Conservation (phyloP, 2,797 vertebrate genomes). For the Coendou prehensilis region DNA sequence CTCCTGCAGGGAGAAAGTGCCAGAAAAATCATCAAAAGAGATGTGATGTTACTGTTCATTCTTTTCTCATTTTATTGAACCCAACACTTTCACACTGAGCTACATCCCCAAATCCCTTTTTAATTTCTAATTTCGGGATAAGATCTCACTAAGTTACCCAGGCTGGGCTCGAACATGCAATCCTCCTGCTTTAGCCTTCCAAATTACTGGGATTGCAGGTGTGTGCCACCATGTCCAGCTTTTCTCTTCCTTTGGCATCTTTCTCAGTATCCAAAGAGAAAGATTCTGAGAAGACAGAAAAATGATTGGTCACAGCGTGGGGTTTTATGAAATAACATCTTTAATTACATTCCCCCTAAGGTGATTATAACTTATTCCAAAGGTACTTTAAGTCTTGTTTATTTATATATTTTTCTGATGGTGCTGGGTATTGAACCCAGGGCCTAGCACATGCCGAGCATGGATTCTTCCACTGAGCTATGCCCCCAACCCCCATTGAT, state of each 20-base stretch:
- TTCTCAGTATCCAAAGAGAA: slow-evolving; percentile 39
- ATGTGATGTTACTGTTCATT: not conserved
- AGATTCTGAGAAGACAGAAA: not conserved
- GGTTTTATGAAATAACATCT: not conserved
- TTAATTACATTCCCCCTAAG: not conserved
- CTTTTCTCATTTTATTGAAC: not conserved
- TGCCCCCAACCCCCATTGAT: not conserved
- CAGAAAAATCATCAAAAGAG: slow-evolving; percentile 31
- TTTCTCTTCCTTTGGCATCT: slow-evolving; percentile 4
- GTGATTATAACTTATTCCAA: not conserved
- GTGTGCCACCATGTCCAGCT: not conserved
- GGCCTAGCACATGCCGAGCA: not conserved
- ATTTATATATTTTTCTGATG: not conserved
- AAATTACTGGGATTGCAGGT: not conserved
- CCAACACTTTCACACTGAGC: not conserved
- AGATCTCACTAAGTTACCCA: not conserved
- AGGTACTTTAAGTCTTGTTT: not conserved
- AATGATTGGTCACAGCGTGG: not conserved
- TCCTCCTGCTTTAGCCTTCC: not conserved
- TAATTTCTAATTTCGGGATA: not conserved
- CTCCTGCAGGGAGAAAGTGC: not conserved
- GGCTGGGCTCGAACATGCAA: not conserved
- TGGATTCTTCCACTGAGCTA: not conserved
- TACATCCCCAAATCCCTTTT: not conserved
- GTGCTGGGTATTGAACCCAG: not conserved